These are phyloP conservation scores for Ctenoplectra terminalis DNA, from an alignment of 1,140 invertebrate genomes.

Conservation along the genomic window DNA sequence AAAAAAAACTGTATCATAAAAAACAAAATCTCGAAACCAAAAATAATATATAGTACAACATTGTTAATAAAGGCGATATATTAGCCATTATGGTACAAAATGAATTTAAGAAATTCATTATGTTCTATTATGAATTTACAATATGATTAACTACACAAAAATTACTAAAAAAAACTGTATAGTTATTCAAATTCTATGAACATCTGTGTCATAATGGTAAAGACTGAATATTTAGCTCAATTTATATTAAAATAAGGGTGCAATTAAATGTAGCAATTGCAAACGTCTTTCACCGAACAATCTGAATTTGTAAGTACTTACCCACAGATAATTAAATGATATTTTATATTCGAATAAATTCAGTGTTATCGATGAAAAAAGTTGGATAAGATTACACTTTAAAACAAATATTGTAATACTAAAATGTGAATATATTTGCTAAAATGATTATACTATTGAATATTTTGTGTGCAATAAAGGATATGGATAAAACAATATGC, in stretches of 20 bases:
- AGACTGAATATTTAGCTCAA: slow-evolving; percentile 36
- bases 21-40: background rate
- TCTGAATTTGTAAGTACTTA: slow-evolving; percentile 15
- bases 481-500: background rate
- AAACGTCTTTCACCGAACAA: slow-evolving; percentile 9
- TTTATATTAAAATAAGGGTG: slow-evolving; percentile 5
- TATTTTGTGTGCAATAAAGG: slow-evolving; percentile 1
- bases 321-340: background rate
- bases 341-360: slow-evolving; percentile 2
- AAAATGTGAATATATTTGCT: slow-evolving; percentile 4
- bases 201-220: background rate
- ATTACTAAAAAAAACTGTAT: background rate
- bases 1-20: background rate
- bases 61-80: too few species aligned
- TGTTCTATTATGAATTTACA: background rate
- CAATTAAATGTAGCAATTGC: background rate
- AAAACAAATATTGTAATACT: background rate
- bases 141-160: background rate
- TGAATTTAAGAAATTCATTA: background rate
- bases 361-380: background rate
- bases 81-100: slow-evolving; percentile 18
- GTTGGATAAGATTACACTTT: background rate
- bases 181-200: background rate
- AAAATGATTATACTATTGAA: slow-evolving; percentile 1
- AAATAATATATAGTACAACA: slow-evolving; percentile 18